Base-by-base conservation (phyloP, 2,888 invertebrate species). In the Neoscelio sp. region DNA sequence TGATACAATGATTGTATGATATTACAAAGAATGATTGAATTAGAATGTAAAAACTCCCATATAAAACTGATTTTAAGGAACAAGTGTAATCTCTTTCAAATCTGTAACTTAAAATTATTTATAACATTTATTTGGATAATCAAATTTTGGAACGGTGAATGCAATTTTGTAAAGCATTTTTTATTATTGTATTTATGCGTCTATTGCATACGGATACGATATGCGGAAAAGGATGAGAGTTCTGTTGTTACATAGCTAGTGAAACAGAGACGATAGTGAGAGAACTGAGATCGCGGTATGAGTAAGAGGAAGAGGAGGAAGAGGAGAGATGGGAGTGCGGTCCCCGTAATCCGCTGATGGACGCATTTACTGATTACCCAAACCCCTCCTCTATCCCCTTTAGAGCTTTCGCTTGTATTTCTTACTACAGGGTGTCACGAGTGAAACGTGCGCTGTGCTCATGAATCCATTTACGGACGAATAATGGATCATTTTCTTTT, bases 301-400 rank as follows among this genome's bases (percentile, higher is more conserved):
- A 71, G 75, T 70, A 58, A 70, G 70, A 76, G 67, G 81, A 73
- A 77, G 62, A 46, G 82, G 28, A 30, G 60, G 18, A 8, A 28
- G 35, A 64, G 77, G 52, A 75, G 74, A 78, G 75, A 74, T 80
- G 82, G 83, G 82, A 83, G 83, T 83, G 84, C 82, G 85, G 86
- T 85, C 86, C 84, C 83, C 85, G 85, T 87, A 87, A 87, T 87
- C 87, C 86, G 85, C 86, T 87, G 87, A 88, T 88, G 87, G 87
- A 87, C 87, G 87, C 87, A 88, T 87, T 87, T 86, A 86, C 88
- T 87, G 88, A 88, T 88, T 88, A 87, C 85, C 86, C 85, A 84
- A 84, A 83, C 84, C 83, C 84, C 84, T 82, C 81, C 78, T 42
- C 64, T 48, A 76, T 80, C 81, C 82, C 81, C 80, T 82, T 80